phyloP scores from a whole-genome alignment of 2,113 vertebrate genomes.

The Zonotrichia leucophrys region DNA sequence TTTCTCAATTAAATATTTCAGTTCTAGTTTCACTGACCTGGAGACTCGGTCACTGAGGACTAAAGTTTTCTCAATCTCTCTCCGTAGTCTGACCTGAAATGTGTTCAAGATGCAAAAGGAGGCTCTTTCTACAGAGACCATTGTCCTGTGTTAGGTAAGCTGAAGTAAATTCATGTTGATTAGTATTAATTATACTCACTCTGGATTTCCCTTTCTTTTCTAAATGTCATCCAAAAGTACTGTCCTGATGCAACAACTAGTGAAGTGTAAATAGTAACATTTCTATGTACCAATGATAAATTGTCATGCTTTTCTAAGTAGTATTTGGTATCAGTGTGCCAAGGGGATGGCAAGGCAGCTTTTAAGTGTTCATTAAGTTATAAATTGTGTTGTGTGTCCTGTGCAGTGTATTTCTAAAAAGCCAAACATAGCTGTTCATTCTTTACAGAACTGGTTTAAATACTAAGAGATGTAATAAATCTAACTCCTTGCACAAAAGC shows the following conservation, averaged over 20 bases:
- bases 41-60: neutral
- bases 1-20: neutral
- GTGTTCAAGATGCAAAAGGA: constrained; percentile 98
- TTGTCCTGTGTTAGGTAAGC: constrained; percentile 97
- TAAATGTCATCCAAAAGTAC: neutral
- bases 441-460: neutral
- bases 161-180: neutral
- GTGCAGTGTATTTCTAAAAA: neutral
- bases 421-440: neutral
- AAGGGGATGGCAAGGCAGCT: neutral
- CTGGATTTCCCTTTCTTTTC: neutral
- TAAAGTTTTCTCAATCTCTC: constrained; percentile 36
- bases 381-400: neutral
- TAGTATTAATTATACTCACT: neutral
- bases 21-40: neutral
- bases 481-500: neutral
- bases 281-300: neutral
- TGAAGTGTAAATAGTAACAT: neutral
- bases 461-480: neutral
- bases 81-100: constrained; percentile 94
- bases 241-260: neutral
- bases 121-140: constrained; percentile 99
- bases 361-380: neutral
- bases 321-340: neutral
- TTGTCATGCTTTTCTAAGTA: neutral